A percentile compares a stretch with the other conserved stretches of the same genome.
These are phyloP conservation scores for Characodon lateralis DNA, from an alignment of 2,797 vertebrate genomes.

Conservation along the genomic window DNA sequence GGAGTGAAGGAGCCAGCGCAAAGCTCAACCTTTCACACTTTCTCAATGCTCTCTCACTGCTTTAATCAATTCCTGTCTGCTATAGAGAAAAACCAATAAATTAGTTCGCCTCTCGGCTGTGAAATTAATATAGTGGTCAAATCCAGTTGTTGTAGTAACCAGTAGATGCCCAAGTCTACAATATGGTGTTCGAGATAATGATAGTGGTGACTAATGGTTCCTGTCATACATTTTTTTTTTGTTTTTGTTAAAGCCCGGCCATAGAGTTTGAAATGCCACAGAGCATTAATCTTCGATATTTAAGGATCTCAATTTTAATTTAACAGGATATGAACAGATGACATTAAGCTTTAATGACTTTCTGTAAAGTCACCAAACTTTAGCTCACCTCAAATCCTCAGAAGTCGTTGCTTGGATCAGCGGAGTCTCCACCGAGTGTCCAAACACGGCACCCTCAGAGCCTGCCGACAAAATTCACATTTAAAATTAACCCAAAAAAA, in stretches of 20 bases:
- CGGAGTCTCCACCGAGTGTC: constrained; percentile 91
- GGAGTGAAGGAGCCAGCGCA: constrained; percentile 31
- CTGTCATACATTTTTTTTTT: constrained; percentile 14
- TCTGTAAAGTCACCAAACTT: constrained; percentile 42
- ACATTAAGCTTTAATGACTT: constrained; percentile 63
- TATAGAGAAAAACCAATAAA: constrained; percentile 50
- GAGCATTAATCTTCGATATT: constrained; percentile 59
- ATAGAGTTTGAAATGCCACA: constrained; percentile 53
- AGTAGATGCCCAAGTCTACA: constrained; percentile 37
- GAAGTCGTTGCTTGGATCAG: constrained; percentile 87
- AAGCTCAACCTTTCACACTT: constrained; percentile 42
- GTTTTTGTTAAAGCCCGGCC: constrained; percentile 5
- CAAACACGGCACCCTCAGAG: constrained; percentile 90
- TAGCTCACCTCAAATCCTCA: constrained; percentile 89
- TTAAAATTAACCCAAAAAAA: not conserved
- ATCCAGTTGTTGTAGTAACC: constrained; percentile 43
- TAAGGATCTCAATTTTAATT: constrained; percentile 57
- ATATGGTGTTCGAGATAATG: constrained; percentile 48
- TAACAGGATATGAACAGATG: constrained; percentile 64
- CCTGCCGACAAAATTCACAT: constrained; percentile 68
- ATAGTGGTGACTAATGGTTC: constrained; percentile 54
- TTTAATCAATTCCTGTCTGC: constrained; percentile 59
- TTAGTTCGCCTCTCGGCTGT: constrained; percentile 51
- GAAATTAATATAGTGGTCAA: constrained; percentile 64
- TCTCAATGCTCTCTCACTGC: constrained; percentile 18